phyloP scores from a whole-genome alignment of 2,888 invertebrate genomes.

The Drosophila nigritarsus region DNA sequence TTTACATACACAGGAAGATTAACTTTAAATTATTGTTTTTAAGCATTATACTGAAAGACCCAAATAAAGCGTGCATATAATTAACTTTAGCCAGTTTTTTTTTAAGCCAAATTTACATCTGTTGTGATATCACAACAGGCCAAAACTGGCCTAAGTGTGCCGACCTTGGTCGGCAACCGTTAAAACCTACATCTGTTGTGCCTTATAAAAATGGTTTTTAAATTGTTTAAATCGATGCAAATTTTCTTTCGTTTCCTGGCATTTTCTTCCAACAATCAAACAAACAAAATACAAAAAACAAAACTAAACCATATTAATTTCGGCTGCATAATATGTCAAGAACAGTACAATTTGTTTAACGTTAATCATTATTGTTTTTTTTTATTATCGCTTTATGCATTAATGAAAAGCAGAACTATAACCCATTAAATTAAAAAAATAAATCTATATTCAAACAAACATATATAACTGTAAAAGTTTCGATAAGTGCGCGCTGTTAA shows the following conservation, averaged over 20 bases:
- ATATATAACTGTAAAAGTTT: conserved; percentile 21
- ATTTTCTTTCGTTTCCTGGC: conserved; percentile 20
- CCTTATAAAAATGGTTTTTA: conserved; percentile 27
- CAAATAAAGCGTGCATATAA: conserved; percentile 35
- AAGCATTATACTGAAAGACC: conserved; percentile 43
- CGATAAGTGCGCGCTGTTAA: too few relatives aligned
- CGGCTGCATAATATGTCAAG: conserved; percentile 53
- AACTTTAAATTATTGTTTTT: conserved; percentile 64
- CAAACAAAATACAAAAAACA: background rate
- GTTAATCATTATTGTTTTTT: conserved; percentile 64
- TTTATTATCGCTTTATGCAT: conserved; percentile 44
- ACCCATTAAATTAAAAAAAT: conserved; percentile 62
- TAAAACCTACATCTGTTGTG: conserved; percentile 21
- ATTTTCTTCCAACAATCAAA: background rate
- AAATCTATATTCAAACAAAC: conserved; percentile 57
- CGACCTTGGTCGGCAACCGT: conserved; percentile 18
- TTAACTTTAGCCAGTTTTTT: conserved; percentile 57
- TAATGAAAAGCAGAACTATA: conserved; percentile 52
- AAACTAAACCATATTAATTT: conserved; percentile 31
- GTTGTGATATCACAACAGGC: too few relatives aligned
- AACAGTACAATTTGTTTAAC: conserved; percentile 70
- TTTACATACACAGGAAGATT: conserved; percentile 28
- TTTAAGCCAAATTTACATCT: conserved; percentile 29
- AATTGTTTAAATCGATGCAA: conserved; percentile 14
- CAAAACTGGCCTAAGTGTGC: too few relatives aligned